These are phyloP conservation scores for Protomyctophum bolini DNA, from an alignment of 2,113 vertebrate genomes.

Conservation along the genomic window DNA sequence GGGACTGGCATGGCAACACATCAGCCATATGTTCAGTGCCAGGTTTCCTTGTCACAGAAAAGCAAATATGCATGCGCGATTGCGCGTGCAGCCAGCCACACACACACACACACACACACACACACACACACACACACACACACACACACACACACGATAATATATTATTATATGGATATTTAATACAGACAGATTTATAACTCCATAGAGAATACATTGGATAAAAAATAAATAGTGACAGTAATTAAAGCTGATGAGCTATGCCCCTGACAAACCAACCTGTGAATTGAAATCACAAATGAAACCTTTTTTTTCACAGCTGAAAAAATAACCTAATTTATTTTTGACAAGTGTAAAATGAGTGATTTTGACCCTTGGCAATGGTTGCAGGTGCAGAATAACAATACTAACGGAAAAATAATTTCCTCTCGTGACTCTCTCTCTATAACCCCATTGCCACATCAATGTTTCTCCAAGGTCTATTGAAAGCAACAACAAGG, in stretches of 20 bases:
- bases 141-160: conserved; percentile 18
- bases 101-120: not conserved
- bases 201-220: not conserved
- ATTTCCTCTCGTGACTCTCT: conserved; percentile 29
- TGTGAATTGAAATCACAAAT: conserved; percentile 16
- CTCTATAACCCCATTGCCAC: conserved; percentile 46
- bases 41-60: conserved; percentile 46
- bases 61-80: not conserved
- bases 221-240: not conserved
- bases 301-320: conserved; percentile 6
- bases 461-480: conserved; percentile 50
- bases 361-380: conserved; percentile 33
- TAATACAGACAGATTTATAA: conserved; percentile 3
- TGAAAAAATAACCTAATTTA: conserved; percentile 4
- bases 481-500: conserved; percentile 44
- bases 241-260: too few species aligned
- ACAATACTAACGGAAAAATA: conserved; percentile 45
- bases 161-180: not conserved
- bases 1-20: conserved; percentile 68
- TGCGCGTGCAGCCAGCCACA: not conserved
- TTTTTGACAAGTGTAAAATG: conserved; percentile 31
- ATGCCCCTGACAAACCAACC: too few species aligned
- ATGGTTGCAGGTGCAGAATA: conserved; percentile 52
- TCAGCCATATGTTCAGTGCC: conserved; percentile 59
- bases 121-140: not conserved